phyloP scores from a whole-genome alignment of 2,888 invertebrate species.

The Drosophila trichaetosa region DNA sequence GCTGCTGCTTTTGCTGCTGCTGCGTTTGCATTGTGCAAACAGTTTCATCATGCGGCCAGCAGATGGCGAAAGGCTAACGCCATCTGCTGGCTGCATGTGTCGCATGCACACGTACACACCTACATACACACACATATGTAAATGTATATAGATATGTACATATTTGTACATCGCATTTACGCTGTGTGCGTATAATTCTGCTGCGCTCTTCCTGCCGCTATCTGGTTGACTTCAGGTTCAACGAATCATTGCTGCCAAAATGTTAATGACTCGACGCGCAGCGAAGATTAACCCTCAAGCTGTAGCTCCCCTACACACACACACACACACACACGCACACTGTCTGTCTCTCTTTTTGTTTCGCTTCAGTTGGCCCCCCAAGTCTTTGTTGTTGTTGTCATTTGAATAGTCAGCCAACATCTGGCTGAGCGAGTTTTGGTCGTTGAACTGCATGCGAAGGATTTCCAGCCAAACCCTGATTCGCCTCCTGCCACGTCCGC shows the following conservation, averaged over 20 bases:
- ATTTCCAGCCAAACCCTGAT: conserved; percentile 23
- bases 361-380: conserved; percentile 49
- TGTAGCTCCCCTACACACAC: conserved; percentile 9
- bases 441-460: conserved; percentile 53
- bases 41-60: conserved; percentile 50
- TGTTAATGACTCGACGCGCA: conserved; percentile 53
- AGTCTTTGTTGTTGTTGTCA: conserved; percentile 30
- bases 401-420: conserved; percentile 46
- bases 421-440: conserved; percentile 55
- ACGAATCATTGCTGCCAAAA: conserved; percentile 56
- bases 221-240: conserved; percentile 46
- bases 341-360: background rate
- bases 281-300: conserved; percentile 46
- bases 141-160: background rate
- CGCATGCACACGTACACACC: background rate
- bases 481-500: conserved; percentile 10
- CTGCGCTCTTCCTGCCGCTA: conserved; percentile 27
- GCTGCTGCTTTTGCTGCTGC: background rate
- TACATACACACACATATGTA: background rate
- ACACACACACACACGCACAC: background rate
- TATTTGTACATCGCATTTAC: background rate
- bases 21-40: conserved; percentile 35
- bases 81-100: conserved; percentile 40
- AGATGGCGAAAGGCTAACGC: conserved; percentile 47
- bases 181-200: conserved; percentile 1